Percentiles rank a stretch among this genome's conserved stretches.
Conservation (phyloP, 1,140 invertebrate species). For the Drosophila guanche region DNA sequence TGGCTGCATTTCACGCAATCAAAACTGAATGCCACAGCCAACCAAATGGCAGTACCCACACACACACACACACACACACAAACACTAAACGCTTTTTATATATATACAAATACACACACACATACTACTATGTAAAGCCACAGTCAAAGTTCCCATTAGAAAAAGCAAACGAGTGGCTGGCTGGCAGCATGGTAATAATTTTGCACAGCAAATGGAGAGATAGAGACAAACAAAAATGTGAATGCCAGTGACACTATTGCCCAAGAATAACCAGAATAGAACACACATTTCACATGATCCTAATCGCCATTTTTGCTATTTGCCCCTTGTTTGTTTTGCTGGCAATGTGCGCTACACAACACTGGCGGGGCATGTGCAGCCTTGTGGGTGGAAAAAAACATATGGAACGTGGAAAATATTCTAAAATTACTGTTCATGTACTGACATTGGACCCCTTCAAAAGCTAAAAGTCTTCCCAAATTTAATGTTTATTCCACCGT, state of each 20-base stretch:
- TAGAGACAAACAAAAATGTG: conserved; percentile 25
- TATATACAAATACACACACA: conserved; percentile 15
- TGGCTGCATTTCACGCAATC: conserved; percentile 67
- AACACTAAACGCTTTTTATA: conserved; percentile 18
- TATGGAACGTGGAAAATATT: no score
- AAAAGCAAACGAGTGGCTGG: conserved; percentile 8
- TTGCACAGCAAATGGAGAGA: conserved; percentile 24
- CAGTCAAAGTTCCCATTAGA: conserved; percentile 75
- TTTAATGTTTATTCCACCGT: no score
- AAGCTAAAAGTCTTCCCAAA: no score
- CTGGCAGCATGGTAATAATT: conserved; percentile 44
- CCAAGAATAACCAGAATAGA: conserved; percentile 4
- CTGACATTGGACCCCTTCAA: no score
- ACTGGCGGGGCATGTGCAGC: neutral
- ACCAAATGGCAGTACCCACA: conserved; percentile 28
- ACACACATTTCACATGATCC: conserved; percentile 40
- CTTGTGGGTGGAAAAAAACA: neutral
- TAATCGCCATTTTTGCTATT: conserved; percentile 23
- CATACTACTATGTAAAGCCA: neutral
- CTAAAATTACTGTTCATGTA: no score
- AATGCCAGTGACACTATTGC: conserved; percentile 34
- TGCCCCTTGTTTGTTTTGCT: conserved; percentile 15
- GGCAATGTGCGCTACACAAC: neutral
- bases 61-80: conserved; percentile 19
- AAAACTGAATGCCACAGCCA: conserved; percentile 61